These are phyloP conservation scores for Lacanobia oleracea DNA, from an alignment of 2,888 invertebrate species.

Conservation along the genomic window DNA sequence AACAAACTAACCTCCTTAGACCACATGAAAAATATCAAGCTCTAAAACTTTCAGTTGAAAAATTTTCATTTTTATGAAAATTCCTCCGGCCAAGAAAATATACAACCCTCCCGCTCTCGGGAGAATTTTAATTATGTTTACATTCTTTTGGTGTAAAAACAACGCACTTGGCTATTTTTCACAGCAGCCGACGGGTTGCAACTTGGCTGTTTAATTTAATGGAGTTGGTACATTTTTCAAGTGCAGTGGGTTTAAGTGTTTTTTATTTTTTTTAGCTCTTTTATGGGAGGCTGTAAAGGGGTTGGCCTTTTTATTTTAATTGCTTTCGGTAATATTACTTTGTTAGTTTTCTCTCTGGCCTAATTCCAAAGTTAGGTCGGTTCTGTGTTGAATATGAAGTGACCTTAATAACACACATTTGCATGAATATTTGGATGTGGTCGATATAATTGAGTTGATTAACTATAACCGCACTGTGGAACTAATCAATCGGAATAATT, in stretches of 20 bases:
- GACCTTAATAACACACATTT: neutral
- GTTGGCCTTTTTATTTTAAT: slow-evolving; percentile 54
- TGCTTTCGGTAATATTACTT: slow-evolving; percentile 49
- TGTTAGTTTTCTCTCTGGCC: slow-evolving; percentile 5
- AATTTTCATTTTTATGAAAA: slow-evolving; percentile 63
- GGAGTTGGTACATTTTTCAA: slow-evolving; percentile 71
- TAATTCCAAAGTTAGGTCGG: neutral
- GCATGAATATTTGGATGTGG: neutral
- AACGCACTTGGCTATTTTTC: slow-evolving; percentile 75
- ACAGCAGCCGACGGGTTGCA: slow-evolving; percentile 61
- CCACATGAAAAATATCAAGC: slow-evolving; percentile 50
- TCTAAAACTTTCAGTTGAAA: slow-evolving; percentile 44
- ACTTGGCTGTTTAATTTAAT: slow-evolving; percentile 69
- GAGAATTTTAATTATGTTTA: slow-evolving; percentile 84
- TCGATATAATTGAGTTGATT: neutral
- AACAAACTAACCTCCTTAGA: slow-evolving; percentile 44
- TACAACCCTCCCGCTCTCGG: slow-evolving; percentile 59
- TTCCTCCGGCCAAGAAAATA: slow-evolving; percentile 58
- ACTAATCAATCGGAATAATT: neutral
- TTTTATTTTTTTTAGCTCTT: slow-evolving; percentile 42
- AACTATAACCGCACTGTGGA: neutral
- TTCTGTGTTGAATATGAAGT: neutral
- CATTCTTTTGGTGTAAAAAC: slow-evolving; percentile 77
- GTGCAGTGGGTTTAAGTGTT: slow-evolving; percentile 59
- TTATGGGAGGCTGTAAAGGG: slow-evolving; percentile 40